Base-by-base conservation (phyloP, 2,888 invertebrate species). In the Orthosia incerta region DNA sequence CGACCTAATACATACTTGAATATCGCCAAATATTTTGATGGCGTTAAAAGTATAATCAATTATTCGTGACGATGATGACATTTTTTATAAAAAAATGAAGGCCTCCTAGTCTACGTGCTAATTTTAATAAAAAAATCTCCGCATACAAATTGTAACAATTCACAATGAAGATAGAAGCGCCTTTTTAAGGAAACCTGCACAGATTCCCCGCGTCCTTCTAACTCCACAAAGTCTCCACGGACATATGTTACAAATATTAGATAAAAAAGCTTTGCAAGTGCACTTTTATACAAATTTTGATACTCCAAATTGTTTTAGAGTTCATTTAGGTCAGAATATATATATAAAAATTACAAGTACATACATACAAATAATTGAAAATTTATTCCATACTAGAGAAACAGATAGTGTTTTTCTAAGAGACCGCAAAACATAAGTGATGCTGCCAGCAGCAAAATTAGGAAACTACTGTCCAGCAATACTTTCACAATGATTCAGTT, bases 401-500 rank as follows among this genome's bases (percentile, higher is more conserved):
- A 60, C 31, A 53, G 39, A 77, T 66, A 48, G 50, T 71, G 72
- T 9, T 45, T 31, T 61, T 68, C 53, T 74, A 80, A 16, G 23
- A 83, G 60, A 83, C 26, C 26, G 80, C 76, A 80, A 70, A 74
- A 83, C 51, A 70, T 64, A 80, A 20, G 80, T 80, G 84, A 76
- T 64, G 84, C 84, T 74, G 78, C 86, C 84, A 86, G 86, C 81
- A 74, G 86, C 76, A 71, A 79, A 73, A 64, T 61, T 46, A 66
- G 55, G 50, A 67, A 76, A 67, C 59, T 66, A 73, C 63, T 74
- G 56, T 45, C 59, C 59, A 62, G 62, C 61, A 71, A 80, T 72
- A 83, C 48, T 63, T 74, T 72, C 64, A 82, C 55, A 63, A 61
- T 45, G 63, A 62, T 71, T 18, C 39, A 72, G 53, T 79, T 61